Evolutionary conservation across 2,797 vertebrate species (phyloP).

Genomic region (Myotis daubentonii): DNA sequence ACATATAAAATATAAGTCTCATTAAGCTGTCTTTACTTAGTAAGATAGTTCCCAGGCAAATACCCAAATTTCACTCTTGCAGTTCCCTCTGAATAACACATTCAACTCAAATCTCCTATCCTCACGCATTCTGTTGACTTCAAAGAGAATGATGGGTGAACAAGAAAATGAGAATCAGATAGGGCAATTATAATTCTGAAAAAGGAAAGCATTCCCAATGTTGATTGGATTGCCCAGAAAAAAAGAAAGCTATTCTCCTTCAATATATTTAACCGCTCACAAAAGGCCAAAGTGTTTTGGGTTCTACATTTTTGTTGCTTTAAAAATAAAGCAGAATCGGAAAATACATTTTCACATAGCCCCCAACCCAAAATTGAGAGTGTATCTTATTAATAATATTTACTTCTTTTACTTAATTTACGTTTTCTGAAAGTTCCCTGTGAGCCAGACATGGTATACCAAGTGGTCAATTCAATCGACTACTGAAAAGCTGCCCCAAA

Average conservation of each 20-base stretch:
- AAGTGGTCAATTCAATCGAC: background rate
- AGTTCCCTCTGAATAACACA: slow-evolving; percentile 63
- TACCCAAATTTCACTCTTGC: slow-evolving; percentile 71
- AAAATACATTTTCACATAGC: slow-evolving; percentile 36
- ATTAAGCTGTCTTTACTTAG: slow-evolving; percentile 76
- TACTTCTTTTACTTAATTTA: slow-evolving; percentile 4
- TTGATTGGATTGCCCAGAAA: slow-evolving; percentile 45
- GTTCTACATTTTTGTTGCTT: slow-evolving; percentile 49
- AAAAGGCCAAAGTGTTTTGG: slow-evolving; percentile 53
- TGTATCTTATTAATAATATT: slow-evolving; percentile 14
- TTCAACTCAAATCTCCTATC: slow-evolving; percentile 60
- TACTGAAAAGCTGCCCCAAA: background rate
- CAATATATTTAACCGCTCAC: slow-evolving; percentile 37
- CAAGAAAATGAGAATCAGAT: slow-evolving; percentile 74
- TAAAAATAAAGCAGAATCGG: slow-evolving; percentile 57
- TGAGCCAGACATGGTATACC: background rate
- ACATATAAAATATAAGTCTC: slow-evolving; percentile 74
- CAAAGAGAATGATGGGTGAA: slow-evolving; percentile 71
- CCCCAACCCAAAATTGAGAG: background rate
- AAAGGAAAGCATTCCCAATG: slow-evolving; percentile 53
- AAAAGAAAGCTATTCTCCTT: slow-evolving; percentile 47
- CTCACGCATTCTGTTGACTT: slow-evolving; percentile 67
- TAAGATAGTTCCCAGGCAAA: slow-evolving; percentile 76
- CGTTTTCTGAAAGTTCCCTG: slow-evolving; percentile 34
- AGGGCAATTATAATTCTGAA: slow-evolving; percentile 68